Conservation (phyloP, 2,888 invertebrate genomes). For the Mythimna loreyi region DNA sequence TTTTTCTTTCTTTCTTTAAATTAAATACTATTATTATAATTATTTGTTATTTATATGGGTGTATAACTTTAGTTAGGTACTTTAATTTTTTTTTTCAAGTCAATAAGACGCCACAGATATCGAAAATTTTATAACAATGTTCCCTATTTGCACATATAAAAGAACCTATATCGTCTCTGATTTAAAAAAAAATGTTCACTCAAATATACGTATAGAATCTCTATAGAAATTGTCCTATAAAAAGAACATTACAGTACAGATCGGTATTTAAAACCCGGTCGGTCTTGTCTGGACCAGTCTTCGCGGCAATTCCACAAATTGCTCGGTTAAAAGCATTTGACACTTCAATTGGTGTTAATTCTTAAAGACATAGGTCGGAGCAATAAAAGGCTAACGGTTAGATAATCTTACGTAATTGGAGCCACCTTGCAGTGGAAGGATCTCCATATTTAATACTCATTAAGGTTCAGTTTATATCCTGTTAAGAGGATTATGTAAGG, state of each 20-base stretch:
- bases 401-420: conserved; percentile 64
- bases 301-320: conserved; percentile 61
- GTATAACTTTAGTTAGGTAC: too few relatives aligned
- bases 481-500: neutral
- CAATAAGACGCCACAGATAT: too few relatives aligned
- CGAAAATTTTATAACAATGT: too few relatives aligned
- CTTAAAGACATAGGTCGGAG: conserved; percentile 69
- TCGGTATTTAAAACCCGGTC: conserved; percentile 24
- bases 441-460: conserved; percentile 35
- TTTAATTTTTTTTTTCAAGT: too few relatives aligned
- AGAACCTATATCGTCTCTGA: too few relatives aligned
- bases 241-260: conserved; percentile 28
- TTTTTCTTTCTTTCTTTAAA: too few relatives aligned
- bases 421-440: conserved; percentile 52
- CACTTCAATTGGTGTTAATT: conserved; percentile 82
- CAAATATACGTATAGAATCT: too few relatives aligned
- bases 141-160: too few relatives aligned
- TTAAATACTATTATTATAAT: too few relatives aligned
- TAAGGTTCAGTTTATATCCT: conserved; percentile 23
- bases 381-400: conserved; percentile 66
- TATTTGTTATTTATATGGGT: too few relatives aligned
- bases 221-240: neutral
- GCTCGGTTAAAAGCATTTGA: conserved; percentile 76
- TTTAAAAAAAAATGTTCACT: too few relatives aligned
- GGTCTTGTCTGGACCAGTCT: conserved; percentile 37